These are phyloP conservation scores for Chrysocyon brachyurus DNA, from an alignment of 2,797 vertebrate genomes.

Conservation along the genomic window DNA sequence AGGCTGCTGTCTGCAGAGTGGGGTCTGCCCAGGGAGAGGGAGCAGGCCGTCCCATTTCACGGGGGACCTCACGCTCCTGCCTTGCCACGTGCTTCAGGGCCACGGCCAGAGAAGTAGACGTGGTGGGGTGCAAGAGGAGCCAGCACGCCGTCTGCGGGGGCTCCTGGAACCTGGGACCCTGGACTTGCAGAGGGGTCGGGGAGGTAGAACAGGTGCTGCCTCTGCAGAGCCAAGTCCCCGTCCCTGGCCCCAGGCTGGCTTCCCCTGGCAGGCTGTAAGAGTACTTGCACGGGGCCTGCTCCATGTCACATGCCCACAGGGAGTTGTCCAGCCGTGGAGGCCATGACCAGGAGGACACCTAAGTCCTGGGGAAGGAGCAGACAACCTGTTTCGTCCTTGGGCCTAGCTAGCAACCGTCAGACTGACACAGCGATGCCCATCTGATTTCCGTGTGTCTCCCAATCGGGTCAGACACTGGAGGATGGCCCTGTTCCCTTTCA, in stretches of 20 bases:
- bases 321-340: background rate
- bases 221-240: background rate
- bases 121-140: background rate
- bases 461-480: background rate
- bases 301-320: background rate
- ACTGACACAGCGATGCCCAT: background rate
- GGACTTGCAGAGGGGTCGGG: no score
- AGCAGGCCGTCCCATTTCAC: background rate
- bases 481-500: background rate
- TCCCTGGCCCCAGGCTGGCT: background rate
- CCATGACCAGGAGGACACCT: background rate
- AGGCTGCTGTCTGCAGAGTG: background rate
- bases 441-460: background rate
- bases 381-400: background rate
- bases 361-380: background rate
- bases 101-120: background rate
- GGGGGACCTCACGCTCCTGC: background rate
- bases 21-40: background rate
- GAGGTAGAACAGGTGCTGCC: accelerated
- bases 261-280: no score
- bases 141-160: accelerated
- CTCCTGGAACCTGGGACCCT: background rate
- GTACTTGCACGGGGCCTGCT: no score
- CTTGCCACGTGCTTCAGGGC: background rate
- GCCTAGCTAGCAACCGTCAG: background rate